These are phyloP conservation scores for Pristionchus maxplancki DNA, from an alignment of 2,888 invertebrate species.

Conservation along the genomic window DNA sequence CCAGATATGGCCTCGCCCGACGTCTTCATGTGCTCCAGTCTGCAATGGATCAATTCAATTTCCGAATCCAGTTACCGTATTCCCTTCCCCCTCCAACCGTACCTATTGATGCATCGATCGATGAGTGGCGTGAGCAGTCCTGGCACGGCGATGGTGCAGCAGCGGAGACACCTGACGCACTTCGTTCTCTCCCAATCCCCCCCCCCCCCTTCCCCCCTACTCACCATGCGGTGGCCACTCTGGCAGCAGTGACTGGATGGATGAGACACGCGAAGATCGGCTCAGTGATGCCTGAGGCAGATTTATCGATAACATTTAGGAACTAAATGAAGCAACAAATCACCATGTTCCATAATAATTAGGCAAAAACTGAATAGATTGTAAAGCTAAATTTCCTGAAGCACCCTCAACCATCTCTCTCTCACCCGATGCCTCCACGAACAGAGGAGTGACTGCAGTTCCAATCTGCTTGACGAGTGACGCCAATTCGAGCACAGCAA, in stretches of 20 bases:
- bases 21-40: conserved; percentile 90
- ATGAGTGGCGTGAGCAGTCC: conserved; percentile 94
- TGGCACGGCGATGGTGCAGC: conserved; percentile 89
- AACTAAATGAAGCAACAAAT: too few species aligned
- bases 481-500: conserved; percentile 94
- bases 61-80: not conserved
- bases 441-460: conserved; percentile 92
- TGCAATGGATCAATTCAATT: conserved; percentile 78
- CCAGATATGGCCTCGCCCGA: conserved; percentile 85
- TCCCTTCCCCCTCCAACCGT: not conserved
- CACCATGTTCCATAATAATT: too few species aligned
- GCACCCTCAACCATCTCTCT: not conserved
- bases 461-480: conserved; percentile 91
- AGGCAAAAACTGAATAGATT: not conserved
- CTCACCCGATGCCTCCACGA: conserved; percentile 87
- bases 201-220: not conserved
- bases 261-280: conserved; percentile 89
- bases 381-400: too few species aligned
- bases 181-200: conserved; percentile 79
- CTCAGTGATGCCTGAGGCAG: conserved; percentile 84
- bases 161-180: conserved; percentile 35
- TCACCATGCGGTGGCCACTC: conserved; percentile 92
- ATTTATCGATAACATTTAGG: too few species aligned
- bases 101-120: conserved; percentile 82
- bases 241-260: conserved; percentile 94